A percentile compares a stretch with the other conserved stretches of the same genome.
Evolutionary conservation across 2,888 invertebrate species (phyloP).

Genomic region (Tribolium freemani): DNA sequence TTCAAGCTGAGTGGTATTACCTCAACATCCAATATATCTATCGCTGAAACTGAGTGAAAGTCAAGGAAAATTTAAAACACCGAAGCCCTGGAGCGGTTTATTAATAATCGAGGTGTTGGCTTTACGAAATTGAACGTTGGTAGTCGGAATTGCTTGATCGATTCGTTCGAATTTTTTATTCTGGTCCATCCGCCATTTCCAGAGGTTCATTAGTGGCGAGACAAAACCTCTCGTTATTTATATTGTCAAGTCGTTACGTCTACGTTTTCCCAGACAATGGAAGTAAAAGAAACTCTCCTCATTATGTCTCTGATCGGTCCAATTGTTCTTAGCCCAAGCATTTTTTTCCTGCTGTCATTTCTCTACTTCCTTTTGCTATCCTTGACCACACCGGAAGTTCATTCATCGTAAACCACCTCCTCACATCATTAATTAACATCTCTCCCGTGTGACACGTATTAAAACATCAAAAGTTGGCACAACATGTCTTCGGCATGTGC

Average conservation of each 20-base stretch:
- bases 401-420: neutral
- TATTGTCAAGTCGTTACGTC: slow-evolving; percentile 26
- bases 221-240: slow-evolving; percentile 30
- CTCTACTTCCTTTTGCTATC: neutral
- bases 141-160: neutral
- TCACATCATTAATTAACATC: slow-evolving; percentile 23
- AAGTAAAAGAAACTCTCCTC: slow-evolving; percentile 26
- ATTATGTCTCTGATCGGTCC: slow-evolving; percentile 28
- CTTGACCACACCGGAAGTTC: neutral
- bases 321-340: slow-evolving; percentile 17
- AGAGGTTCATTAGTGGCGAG: slow-evolving; percentile 25
- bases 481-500: slow-evolving; percentile 4
- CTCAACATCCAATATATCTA: too few relatives aligned
- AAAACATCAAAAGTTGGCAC: slow-evolving; percentile 19
- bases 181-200: neutral
- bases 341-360: neutral
- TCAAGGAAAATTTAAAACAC: slow-evolving; percentile 28
- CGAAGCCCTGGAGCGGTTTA: neutral
- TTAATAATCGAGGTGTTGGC: neutral
- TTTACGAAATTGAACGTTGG: neutral
- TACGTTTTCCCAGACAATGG: slow-evolving; percentile 23
- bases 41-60: slow-evolving; percentile 6
- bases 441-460: slow-evolving; percentile 15
- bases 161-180: slow-evolving; percentile 6
- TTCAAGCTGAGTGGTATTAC: too few relatives aligned